Conservation (phyloP, 2,888 invertebrate species). For the Troides oblongomaculatus region DNA sequence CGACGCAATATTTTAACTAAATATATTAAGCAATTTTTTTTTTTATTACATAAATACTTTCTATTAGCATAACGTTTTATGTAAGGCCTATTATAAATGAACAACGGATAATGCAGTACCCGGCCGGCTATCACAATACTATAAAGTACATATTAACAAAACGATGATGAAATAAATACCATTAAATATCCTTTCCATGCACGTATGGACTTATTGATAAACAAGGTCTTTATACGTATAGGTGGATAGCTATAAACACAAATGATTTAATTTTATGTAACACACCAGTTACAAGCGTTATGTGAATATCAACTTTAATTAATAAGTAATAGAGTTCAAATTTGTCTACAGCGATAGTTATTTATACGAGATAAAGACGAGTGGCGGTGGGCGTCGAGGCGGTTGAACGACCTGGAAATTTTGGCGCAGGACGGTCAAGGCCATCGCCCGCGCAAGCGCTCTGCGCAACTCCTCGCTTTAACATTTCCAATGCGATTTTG, state of each 20-base stretch:
- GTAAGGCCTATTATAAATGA: background rate
- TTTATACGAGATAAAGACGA: constrained; percentile 72
- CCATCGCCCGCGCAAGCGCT: constrained; percentile 64
- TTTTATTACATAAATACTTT: no score
- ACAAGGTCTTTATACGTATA: constrained; percentile 62
- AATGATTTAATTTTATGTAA: constrained; percentile 68
- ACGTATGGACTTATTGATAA: constrained; percentile 65
- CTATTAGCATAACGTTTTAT: no score
- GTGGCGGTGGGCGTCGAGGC: constrained; percentile 70
- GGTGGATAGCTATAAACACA: constrained; percentile 61
- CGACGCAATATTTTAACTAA: no score
- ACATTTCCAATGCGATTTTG: constrained; percentile 9
- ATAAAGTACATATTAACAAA: constrained; percentile 8
- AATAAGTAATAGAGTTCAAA: constrained; percentile 41
- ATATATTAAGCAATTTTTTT: no score
- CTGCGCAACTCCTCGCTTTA: constrained; percentile 36
- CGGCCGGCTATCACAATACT: constrained; percentile 10
- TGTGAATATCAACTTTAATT: constrained; percentile 40
- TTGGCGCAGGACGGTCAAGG: constrained; percentile 80
- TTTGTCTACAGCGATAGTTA: constrained; percentile 47
- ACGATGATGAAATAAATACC: constrained; percentile 27
- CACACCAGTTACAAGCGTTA: constrained; percentile 35
- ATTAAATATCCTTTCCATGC: constrained; percentile 31
- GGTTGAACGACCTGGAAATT: constrained; percentile 77
- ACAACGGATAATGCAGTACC: background rate